Percentiles rank a stretch among this genome's conserved stretches.
Evolutionary conservation across 2,113 vertebrate species (phyloP).

Genomic region (Hiodon alosoides): DNA sequence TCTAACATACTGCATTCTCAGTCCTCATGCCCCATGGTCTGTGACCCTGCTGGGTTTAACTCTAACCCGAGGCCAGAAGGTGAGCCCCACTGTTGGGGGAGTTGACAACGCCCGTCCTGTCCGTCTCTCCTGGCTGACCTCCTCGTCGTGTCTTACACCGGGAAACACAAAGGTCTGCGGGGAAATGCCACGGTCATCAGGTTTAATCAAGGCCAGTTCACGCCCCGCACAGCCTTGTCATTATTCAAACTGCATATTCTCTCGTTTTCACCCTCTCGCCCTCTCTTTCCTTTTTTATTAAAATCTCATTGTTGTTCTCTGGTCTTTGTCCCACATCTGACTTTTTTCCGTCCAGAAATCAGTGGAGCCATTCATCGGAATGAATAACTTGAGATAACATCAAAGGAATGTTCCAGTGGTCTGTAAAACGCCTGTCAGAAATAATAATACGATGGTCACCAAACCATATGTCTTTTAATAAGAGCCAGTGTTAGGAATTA

Average conservation of each 20-base stretch:
- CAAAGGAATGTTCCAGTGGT: too few relatives aligned
- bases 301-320: background rate
- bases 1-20: too few relatives aligned
- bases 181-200: background rate
- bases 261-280: background rate
- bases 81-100: background rate
- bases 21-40: too few relatives aligned
- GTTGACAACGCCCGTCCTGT: background rate
- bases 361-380: background rate
- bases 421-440: too few relatives aligned
- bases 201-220: slow-evolving; percentile 8
- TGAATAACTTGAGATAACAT: too few relatives aligned
- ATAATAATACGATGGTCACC: too few relatives aligned
- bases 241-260: background rate
- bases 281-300: background rate
- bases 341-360: background rate
- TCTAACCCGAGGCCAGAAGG: background rate
- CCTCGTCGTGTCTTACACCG: slow-evolving; percentile 1
- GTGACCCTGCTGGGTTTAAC: too few relatives aligned
- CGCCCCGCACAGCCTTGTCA: background rate
- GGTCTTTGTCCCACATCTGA: background rate
- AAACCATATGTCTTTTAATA: too few relatives aligned
- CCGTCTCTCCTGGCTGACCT: slow-evolving; percentile 8
- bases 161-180: slow-evolving; percentile 3
- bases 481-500: too few relatives aligned